Evolutionary conservation across 2,888 invertebrate species (phyloP), one percentile per base, ranked within the genome.

Genomic region (Noctua fimbriata): DNA sequence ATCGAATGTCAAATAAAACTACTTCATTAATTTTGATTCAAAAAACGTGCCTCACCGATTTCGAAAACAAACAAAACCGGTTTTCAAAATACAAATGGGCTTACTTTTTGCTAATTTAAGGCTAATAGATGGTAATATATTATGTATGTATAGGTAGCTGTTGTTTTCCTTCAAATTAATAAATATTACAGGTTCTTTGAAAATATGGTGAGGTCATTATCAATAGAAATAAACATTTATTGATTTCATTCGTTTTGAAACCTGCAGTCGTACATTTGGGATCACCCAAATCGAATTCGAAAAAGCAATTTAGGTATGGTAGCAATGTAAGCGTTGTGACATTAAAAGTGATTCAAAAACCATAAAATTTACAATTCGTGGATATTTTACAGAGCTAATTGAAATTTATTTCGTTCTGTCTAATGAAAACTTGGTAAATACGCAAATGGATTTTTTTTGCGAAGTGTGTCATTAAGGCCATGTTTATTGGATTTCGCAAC

Each of bases 401-500:
- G 71, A 65, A 71, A 70, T 66, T 71, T 16, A 41, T 63, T 82
- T 70, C 55, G 67, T 84, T 70, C 41, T 66, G 44, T 81, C 21
- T 73, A 80, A 84, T 66, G 47, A 79, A 36, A 41, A 44, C 44
- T 63, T 73, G 58, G 32, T 60, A 41, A 55, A 70, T 74, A 84
- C 69, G 16, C 65, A 67, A 81, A 81, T 74, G 69, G 60, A 85
- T 70, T 73, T 82, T 73, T 70, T 70, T 66, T 60, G 69, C 55
- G 21, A 52, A 71, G n/a, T 72, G 55, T 85, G 81, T 69, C 72
- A 80, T 80, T 85, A 72, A 47, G 66, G 70, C 2, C 70, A 60
- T 52, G 58, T 79, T 84, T 67, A 71, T 80, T 79, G 60, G 60
- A 85, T 81, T 81, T 81, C 80, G 44, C 85, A 80, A 84, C 60